Percentiles rank a stretch among this genome's conserved stretches.
These are phyloP conservation scores for Hiodon alosoides DNA, from an alignment of 2,113 vertebrate genomes.

Conservation along the genomic window DNA sequence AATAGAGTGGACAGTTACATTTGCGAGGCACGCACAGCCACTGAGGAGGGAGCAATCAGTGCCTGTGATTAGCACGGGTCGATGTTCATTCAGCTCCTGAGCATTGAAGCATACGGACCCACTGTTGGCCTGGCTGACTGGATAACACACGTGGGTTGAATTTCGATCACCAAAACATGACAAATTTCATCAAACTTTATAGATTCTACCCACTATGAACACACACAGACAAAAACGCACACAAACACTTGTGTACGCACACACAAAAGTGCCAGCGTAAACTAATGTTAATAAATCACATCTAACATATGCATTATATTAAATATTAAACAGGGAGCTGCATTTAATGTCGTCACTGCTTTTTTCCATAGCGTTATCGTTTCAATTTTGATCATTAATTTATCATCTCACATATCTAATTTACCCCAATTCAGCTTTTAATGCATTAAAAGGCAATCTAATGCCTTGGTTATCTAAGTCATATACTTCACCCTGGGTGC, in stretches of 20 bases:
- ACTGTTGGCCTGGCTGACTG: constrained; percentile 35
- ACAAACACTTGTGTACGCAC: too few relatives aligned
- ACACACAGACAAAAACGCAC: constrained; percentile 21
- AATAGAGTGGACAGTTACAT: neutral
- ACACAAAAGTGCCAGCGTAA: too few relatives aligned
- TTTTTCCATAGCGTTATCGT: neutral
- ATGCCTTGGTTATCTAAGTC: neutral
- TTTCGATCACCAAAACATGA: constrained; percentile 47
- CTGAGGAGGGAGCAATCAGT: neutral
- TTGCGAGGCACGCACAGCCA: neutral
- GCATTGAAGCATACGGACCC: constrained; percentile 35
- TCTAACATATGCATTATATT: too few relatives aligned
- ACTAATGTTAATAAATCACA: too few relatives aligned
- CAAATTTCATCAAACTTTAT: constrained; percentile 29
- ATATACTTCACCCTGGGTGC: neutral
- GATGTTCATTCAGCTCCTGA: constrained; percentile 26
- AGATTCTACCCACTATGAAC: constrained; percentile 33
- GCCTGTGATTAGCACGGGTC: constrained; percentile 28
- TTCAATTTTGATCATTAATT: neutral
- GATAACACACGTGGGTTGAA: constrained; percentile 55
- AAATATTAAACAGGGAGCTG: too few relatives aligned
- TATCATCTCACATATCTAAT: neutral
- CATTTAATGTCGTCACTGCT: too few relatives aligned
- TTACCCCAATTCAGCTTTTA: neutral
- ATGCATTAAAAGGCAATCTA: neutral